Base-by-base conservation (phyloP, 2,113 vertebrate genomes). In the Myrmecophaga tridactyla region DNA sequence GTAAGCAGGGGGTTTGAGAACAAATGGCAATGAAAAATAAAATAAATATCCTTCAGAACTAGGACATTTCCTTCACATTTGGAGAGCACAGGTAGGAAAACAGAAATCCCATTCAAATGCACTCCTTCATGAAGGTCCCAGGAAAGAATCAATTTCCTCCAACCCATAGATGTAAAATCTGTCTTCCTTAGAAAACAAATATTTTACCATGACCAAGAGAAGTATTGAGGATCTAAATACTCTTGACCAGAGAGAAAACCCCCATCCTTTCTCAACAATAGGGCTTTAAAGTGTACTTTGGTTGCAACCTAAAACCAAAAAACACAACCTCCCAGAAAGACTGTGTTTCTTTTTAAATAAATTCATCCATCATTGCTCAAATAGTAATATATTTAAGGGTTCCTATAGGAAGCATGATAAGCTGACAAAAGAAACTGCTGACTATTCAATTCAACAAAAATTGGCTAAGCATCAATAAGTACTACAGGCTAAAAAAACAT, bases 1-100 rank as follows among this genome's bases (percentile, higher is more conserved):
- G 86, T 70, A 92, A 27, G 60, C 53, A 92, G 2, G 34, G 21
- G 60, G 12, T 31, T 90, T 92, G 80, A 83, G 69, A 96, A 89
- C 53, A 69, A 91, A 12, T 43, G 25, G 36, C 58, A 53, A 58
- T 77, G 43, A 81, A 21, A 92, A 92, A 88, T 75, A 56, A 41
- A 76, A 41, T 78, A 83, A 18, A 58, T 93, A 72, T 14, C 18
- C 39, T 43, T 86, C 17, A 31, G 78, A 86, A 53, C n/a, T 36
- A 86, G 18, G 92, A 81, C 5, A 80, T 72, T 89, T 78, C 60
- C 46, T 39, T 13, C 14, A 77, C 46, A 62, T 92, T 60, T 93
- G 34, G 67, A 91, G 15, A 31, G 29, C 73, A 93, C 48, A 86
- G 65, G n/a, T 7, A 56, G 39, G 27, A 62, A 81, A n/a, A 72